These are phyloP conservation scores for Adelognathus sp. DNA, from an alignment of 2,888 invertebrate species.

Conservation along the genomic window DNA sequence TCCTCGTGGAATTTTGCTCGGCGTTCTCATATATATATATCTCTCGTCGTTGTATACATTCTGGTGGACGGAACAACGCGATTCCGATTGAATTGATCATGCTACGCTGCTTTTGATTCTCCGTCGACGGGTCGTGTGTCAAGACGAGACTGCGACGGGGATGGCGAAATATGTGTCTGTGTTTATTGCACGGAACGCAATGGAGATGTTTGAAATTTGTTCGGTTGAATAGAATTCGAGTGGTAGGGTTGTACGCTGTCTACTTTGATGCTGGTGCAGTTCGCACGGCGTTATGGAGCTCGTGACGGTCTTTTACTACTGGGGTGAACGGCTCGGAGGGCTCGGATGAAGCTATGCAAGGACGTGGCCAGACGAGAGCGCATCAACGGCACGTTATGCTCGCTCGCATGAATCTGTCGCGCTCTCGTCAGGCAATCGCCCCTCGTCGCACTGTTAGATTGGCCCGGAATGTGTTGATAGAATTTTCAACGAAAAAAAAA, in stretches of 20 bases:
- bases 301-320: not conserved
- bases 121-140: conserved; percentile 33
- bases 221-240: conserved; percentile 29
- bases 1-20: not conserved
- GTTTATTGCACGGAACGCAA: not conserved
- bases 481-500: conserved; percentile 19
- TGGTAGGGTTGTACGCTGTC: conserved; percentile 22
- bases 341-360: not conserved
- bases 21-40: not conserved
- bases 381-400: not conserved
- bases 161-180: conserved; percentile 24
- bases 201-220: conserved; percentile 17
- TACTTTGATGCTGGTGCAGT: conserved; percentile 33
- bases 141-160: conserved; percentile 14
- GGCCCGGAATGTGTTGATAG: conserved; percentile 44
- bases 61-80: not conserved
- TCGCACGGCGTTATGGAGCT: conserved; percentile 10
- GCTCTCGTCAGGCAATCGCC: conserved; percentile 43
- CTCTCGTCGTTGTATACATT: conserved; percentile 5
- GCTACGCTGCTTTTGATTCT: conserved; percentile 26
- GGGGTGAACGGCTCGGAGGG: not conserved
- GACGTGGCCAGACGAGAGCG: not conserved
- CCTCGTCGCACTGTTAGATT: conserved; percentile 40
- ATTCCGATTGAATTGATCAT: conserved; percentile 32
- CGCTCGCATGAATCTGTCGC: conserved; percentile 18